phyloP scores from a whole-genome alignment of 2,888 invertebrate genomes.

The Cantharis rustica region DNA sequence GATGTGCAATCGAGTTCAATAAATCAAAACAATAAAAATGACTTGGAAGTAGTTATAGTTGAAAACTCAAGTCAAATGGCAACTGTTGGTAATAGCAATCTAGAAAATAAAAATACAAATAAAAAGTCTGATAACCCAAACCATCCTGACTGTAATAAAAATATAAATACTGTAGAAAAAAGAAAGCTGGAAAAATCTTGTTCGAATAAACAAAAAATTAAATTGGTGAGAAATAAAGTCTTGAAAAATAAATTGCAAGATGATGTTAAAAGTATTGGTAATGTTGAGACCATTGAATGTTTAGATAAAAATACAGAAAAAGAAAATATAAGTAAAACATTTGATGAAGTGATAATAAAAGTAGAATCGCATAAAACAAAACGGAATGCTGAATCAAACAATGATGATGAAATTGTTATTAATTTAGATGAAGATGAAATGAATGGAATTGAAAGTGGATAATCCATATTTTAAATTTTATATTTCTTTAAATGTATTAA shows the following conservation, averaged over 20 bases:
- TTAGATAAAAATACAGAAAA: not conserved
- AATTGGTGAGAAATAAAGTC: constrained; percentile 8
- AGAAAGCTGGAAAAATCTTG: not conserved
- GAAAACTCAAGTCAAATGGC: not conserved
- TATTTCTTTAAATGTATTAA: not conserved
- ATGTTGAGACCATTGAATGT: not conserved
- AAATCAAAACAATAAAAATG: not conserved
- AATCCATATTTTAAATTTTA: not conserved
- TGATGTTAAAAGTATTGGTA: not conserved
- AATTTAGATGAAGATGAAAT: constrained; percentile 40
- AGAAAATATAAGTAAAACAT: not conserved
- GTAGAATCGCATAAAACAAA: not conserved
- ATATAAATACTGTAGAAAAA: not conserved
- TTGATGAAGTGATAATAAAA: not conserved
- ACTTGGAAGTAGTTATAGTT: not conserved
- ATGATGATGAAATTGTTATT: constrained; percentile 36
- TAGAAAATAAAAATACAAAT: not conserved
- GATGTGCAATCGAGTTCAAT: not conserved
- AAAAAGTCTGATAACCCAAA: not conserved
- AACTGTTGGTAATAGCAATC: not conserved
- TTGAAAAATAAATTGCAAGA: not conserved
- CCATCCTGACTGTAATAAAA: not conserved
- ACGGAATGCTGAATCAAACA: not conserved
- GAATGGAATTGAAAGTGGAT: constrained; percentile 27
- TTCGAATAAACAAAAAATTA: constrained; percentile 7